Evolutionary conservation across 1,140 invertebrate species (phyloP).

Genomic region (Danaus plexippus): DNA sequence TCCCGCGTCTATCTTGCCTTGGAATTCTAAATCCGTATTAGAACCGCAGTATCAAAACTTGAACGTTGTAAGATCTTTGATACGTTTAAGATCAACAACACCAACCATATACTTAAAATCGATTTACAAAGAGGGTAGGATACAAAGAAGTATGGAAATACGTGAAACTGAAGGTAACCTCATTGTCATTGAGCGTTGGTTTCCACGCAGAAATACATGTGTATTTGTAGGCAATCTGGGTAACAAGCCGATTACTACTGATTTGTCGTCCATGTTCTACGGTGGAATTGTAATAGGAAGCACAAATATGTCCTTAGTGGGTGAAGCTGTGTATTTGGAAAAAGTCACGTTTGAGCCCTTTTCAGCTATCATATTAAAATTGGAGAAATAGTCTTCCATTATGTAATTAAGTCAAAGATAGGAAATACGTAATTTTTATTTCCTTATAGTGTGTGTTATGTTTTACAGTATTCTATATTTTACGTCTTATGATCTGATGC

Average conservation of each 20-base stretch:
- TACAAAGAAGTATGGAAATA: slow-evolving; percentile 76
- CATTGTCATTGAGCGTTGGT: slow-evolving; percentile 81
- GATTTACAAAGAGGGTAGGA: slow-evolving; percentile 75
- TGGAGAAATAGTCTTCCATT: too few species aligned
- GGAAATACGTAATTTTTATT: too few species aligned
- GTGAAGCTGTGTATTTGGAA: too few species aligned
- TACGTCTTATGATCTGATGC: too few species aligned
- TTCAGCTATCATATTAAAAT: too few species aligned
- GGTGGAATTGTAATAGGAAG: slow-evolving; percentile 80
- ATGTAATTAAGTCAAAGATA: too few species aligned
- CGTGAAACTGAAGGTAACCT: slow-evolving; percentile 76
- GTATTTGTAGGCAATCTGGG: slow-evolving; percentile 82
- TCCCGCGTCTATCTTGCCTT: slow-evolving; percentile 64
- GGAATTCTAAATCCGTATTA: slow-evolving; percentile 70
- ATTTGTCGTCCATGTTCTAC: slow-evolving; percentile 82
- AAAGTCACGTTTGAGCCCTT: too few species aligned
- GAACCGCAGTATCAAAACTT: slow-evolving; percentile 66
- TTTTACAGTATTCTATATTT: too few species aligned
- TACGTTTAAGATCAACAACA: slow-evolving; percentile 71
- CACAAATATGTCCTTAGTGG: slow-evolving; percentile 69
- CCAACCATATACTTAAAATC: slow-evolving; percentile 81
- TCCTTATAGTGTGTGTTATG: too few species aligned
- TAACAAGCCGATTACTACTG: slow-evolving; percentile 71
- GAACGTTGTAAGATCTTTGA: slow-evolving; percentile 72
- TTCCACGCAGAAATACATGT: slow-evolving; percentile 81